phyloP scores from a whole-genome alignment of 2,113 vertebrate genomes.

The Neodon shergylaensis region DNA sequence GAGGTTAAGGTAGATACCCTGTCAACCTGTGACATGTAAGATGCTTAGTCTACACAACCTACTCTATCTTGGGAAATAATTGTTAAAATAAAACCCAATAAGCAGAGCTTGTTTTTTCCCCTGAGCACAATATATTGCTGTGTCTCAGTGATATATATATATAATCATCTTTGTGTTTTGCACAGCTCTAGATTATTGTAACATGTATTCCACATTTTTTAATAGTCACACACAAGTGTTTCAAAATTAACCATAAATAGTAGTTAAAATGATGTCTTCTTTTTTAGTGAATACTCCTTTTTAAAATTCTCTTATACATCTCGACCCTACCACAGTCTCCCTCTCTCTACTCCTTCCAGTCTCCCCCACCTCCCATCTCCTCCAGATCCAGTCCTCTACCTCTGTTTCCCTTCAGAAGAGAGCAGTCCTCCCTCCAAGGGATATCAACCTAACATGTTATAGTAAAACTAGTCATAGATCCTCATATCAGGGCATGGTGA shows the following conservation, averaged over 20 bases:
- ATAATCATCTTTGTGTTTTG: background rate
- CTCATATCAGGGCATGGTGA: background rate
- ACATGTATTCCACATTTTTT: background rate
- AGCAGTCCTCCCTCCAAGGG: background rate
- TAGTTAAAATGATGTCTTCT: background rate
- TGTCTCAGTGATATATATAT: background rate
- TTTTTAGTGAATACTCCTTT: background rate
- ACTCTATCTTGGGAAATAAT: background rate
- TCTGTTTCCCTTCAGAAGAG: background rate
- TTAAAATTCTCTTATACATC: background rate
- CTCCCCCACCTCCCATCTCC: fast-evolving
- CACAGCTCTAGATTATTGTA: background rate
- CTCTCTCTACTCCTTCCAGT: background rate
- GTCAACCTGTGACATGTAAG: background rate
- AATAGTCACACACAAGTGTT: background rate
- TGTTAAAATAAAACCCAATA: background rate
- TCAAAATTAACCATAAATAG: background rate
- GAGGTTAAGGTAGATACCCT: background rate
- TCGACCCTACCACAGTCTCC: fast-evolving
- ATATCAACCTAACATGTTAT: background rate
- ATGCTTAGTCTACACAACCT: background rate
- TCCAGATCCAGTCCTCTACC: background rate
- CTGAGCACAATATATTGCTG: background rate
- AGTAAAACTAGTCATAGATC: background rate
- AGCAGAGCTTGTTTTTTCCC: background rate